Conservation (phyloP, 2,797 vertebrate species). For the Malurus leucopterus region DNA sequence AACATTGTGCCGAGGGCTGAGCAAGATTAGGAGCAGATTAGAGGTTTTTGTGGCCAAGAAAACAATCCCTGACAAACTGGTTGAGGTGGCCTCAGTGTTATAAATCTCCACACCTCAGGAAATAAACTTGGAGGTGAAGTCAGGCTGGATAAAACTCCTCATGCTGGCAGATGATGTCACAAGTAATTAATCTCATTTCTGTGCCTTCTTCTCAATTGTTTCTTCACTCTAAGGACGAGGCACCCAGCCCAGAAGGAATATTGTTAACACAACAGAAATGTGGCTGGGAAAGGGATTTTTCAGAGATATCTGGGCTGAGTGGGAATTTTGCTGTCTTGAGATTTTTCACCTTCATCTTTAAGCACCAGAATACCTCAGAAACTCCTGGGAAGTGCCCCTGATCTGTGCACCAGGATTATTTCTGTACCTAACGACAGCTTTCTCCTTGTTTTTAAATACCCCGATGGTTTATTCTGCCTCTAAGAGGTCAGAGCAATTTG, state of each 20-base stretch:
- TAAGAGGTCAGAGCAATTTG: not conserved
- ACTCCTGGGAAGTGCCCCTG: not conserved
- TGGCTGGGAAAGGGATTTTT: not conserved
- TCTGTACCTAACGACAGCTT: not conserved
- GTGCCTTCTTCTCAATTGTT: not conserved
- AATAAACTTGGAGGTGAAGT: not conserved
- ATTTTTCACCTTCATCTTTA: not conserved
- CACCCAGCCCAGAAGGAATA: not conserved
- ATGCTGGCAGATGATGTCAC: not conserved
- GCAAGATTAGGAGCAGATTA: not conserved
- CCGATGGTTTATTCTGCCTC: not conserved
- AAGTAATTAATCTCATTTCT: slow-evolving; percentile 7
- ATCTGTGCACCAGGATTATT: not conserved
- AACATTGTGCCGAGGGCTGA: not conserved
- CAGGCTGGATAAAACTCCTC: not conserved
- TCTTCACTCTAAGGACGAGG: not conserved
- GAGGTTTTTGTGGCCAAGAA: not conserved
- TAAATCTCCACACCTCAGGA: not conserved
- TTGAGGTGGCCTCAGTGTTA: not conserved
- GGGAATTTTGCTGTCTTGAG: not conserved
- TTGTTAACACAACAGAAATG: not conserved
- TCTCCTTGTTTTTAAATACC: not conserved
- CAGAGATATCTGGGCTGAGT: not conserved
- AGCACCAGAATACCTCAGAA: not conserved
- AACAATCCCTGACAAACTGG: not conserved